Evolutionary conservation across 2,113 vertebrate genomes (phyloP).

Genomic region (Alligator sinensis): DNA sequence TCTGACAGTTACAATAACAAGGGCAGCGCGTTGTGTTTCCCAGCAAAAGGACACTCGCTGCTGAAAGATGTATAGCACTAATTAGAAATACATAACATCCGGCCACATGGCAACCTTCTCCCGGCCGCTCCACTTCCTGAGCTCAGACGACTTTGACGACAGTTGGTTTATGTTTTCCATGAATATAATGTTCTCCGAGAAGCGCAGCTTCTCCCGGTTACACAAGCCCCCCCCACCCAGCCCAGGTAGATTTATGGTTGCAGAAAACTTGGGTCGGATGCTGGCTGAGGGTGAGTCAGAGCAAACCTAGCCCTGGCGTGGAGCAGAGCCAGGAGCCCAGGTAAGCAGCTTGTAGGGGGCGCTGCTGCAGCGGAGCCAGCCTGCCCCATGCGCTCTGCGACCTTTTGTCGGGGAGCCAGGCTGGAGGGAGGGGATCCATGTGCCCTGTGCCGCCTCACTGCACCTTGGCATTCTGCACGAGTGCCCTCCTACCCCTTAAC

Average conservation of each 20-base stretch:
- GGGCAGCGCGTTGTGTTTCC: slow-evolving; percentile 87
- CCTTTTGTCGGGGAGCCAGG: neutral
- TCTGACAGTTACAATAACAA: slow-evolving; percentile 92
- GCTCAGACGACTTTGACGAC: slow-evolving; percentile 96
- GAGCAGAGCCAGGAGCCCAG: neutral
- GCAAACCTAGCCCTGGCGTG: neutral
- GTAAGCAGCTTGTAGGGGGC: slow-evolving; percentile 16
- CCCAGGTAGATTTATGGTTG: slow-evolving; percentile 65
- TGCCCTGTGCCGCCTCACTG: neutral
- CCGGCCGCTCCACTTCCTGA: slow-evolving; percentile 97
- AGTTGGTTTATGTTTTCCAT: slow-evolving; percentile 94
- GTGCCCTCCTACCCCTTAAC: slow-evolving; percentile 24
- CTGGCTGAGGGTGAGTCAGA: neutral
- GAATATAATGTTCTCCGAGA: slow-evolving; percentile 84
- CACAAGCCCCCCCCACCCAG: neutral
- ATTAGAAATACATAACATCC: slow-evolving; percentile 99
- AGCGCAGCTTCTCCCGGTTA: slow-evolving; percentile 71
- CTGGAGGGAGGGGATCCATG: neutral
- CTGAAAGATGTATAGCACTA: slow-evolving; percentile 99
- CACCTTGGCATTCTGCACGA: neutral
- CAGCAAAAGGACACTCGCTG: slow-evolving; percentile 95
- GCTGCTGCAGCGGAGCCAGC: neutral
- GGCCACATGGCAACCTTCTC: slow-evolving; percentile 99
- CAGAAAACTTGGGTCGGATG: neutral
- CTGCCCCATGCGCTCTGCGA: neutral